Base-by-base conservation (phyloP, 2,113 vertebrate genomes). In the Ploceus nigricollis region DNA sequence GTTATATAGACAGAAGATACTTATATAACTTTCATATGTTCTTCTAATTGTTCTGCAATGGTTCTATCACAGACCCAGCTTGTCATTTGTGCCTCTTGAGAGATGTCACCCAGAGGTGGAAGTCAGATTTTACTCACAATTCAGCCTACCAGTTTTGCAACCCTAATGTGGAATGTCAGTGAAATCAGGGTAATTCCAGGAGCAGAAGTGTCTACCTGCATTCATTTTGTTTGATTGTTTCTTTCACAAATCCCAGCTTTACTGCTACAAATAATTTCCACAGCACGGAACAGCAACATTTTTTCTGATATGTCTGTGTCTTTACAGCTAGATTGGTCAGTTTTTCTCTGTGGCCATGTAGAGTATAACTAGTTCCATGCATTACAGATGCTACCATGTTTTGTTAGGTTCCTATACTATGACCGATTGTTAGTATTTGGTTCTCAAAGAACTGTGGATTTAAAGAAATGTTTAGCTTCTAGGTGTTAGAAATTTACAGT, bases 221-320 rank as follows among this genome's bases (percentile, higher is more conserved):
- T 39, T 70, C 0, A 25, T 37, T 78, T 64, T 57, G 10, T 50
- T 57, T 21, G 6, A 24, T 56, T 47, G 1, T 17, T 93, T 60
- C 10, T 81, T 60, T 58, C n/a, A 28, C 24, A 81, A 68, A 66
- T 70, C 45, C 28, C 15, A 37, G 10, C 7, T 84, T 42, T 83
- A 35, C 8, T 63, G 11, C n/a, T 78, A 17, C n/a, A 87, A 25
- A 28, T 44, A 1, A 45, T 40, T 75, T 53, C 22, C 0, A 0
- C 19, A 50, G 6, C 12, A 18, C 0, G 3, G 27, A 71, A 33
- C 14, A 63, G 15, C n/a, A 82, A 21, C 5, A 12, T 63, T 79
- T 89, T 68, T 87, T 17, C 42, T 14, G 21, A 11, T 37, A 3
- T 25, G 18, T 31, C 7, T 0, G 0, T 61, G 45, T 54, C 58